phyloP scores from a whole-genome alignment of 2,113 vertebrate genomes.

The Opisthocomus hoazin region DNA sequence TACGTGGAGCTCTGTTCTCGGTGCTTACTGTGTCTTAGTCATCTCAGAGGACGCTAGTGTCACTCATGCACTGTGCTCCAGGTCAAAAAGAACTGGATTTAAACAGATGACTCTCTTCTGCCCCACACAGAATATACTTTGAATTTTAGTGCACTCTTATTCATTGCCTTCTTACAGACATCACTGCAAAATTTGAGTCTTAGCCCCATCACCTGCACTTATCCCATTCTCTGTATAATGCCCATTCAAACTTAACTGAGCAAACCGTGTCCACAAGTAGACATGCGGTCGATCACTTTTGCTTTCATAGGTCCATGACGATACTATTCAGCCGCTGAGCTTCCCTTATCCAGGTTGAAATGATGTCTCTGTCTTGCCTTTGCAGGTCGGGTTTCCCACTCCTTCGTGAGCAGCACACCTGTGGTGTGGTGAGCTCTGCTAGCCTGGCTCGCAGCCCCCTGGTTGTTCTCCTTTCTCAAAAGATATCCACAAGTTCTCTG shows the following conservation, averaged over 20 bases:
- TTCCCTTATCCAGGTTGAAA: neutral
- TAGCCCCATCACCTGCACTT: neutral
- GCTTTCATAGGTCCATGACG: neutral
- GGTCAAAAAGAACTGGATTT: neutral
- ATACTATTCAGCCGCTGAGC: neutral
- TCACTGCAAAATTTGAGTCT: neutral
- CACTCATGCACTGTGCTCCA: neutral
- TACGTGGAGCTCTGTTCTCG: rapidly evolving
- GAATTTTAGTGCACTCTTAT: neutral
- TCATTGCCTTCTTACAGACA: neutral
- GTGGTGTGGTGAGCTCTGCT: neutral
- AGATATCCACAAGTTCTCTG: neutral
- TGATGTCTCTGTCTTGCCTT: neutral
- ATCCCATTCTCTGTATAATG: neutral
- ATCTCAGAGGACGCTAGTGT: neutral
- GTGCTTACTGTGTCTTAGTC: neutral
- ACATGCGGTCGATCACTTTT: rapidly evolving
- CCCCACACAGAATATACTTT: neutral
- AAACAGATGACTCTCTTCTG: neutral
- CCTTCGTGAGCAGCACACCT: neutral
- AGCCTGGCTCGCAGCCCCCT: neutral
- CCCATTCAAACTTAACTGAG: neutral
- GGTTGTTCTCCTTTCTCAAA: neutral
- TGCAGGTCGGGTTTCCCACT: neutral
- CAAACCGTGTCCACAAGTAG: rapidly evolving